Conservation (phyloP, 2,113 vertebrate species). For the Atractosteus spatula region DNA sequence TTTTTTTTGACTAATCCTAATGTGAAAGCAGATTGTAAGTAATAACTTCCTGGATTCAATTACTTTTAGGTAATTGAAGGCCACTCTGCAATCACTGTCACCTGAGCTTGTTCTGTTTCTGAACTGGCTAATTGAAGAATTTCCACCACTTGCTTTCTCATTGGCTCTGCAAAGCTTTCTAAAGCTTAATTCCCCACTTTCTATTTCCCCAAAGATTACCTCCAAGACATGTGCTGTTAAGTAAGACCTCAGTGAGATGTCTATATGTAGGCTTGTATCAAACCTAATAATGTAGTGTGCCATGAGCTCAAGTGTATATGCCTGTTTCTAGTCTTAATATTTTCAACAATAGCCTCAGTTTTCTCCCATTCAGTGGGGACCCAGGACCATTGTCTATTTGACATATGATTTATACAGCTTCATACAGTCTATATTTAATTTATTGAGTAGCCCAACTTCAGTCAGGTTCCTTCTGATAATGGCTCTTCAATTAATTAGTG, state of each 20-base stretch:
- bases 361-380: neutral
- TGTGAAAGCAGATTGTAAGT: neutral
- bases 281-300: no score
- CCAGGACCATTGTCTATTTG: constrained; percentile 25
- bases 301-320: neutral
- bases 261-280: no score
- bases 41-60: constrained; percentile 15
- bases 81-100: neutral
- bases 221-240: neutral
- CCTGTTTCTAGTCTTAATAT: constrained; percentile 8
- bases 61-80: constrained; percentile 18
- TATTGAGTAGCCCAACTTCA: constrained; percentile 14
- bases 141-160: constrained; percentile 13
- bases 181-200: neutral
- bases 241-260: neutral
- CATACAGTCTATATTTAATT: constrained; percentile 18
- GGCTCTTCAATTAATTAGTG: constrained; percentile 37
- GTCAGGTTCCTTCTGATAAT: constrained; percentile 31
- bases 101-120: constrained; percentile 6
- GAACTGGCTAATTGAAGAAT: constrained; percentile 7
- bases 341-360: constrained; percentile 24
- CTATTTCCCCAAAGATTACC: neutral
- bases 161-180: neutral
- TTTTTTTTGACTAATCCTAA: neutral
- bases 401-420: constrained; percentile 32